Percentiles rank a stretch among this genome's conserved stretches.
These are phyloP conservation scores for Sinocyclocheilus grahami DNA, from an alignment of 2,113 vertebrate species.

Conservation along the genomic window DNA sequence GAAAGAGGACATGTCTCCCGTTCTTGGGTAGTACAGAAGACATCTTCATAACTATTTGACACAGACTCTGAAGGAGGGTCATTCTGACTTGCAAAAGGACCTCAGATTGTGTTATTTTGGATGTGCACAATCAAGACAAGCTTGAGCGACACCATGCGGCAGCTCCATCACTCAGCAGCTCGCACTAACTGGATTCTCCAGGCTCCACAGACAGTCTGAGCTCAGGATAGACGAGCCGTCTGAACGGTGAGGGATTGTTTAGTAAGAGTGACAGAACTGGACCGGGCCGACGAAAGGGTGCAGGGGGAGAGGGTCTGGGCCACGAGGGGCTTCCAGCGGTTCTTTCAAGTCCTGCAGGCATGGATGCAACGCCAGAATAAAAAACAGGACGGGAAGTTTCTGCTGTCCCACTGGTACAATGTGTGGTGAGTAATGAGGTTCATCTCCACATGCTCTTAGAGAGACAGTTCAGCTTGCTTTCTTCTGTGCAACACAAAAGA, in stretches of 20 bases:
- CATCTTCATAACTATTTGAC: neutral
- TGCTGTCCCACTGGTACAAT: slow-evolving; percentile 73
- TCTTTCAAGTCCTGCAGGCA: slow-evolving; percentile 41
- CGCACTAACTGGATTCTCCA: neutral
- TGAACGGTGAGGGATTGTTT: neutral
- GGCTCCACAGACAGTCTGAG: neutral
- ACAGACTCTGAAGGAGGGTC: neutral
- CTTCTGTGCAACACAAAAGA: too few species aligned
- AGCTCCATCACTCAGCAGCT: neutral
- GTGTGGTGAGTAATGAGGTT: slow-evolving; percentile 72
- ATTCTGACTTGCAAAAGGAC: neutral
- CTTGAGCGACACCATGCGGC: neutral
- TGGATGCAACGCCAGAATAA: slow-evolving; percentile 66
- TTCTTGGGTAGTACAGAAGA: neutral
- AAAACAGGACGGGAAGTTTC: slow-evolving; percentile 62
- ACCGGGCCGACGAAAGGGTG: slow-evolving; percentile 64
- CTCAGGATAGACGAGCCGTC: neutral
- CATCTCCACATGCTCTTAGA: neutral
- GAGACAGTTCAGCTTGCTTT: too few species aligned
- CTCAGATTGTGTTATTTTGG: neutral
- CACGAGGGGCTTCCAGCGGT: slow-evolving; percentile 56
- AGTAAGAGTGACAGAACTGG: slow-evolving; percentile 61
- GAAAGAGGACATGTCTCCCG: neutral
- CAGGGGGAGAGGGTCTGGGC: slow-evolving; percentile 49
- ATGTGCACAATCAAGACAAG: slow-evolving; percentile 1